Evolutionary conservation across 2,888 invertebrate genomes (phyloP).

Genomic region (Drosophila mettleri): DNA sequence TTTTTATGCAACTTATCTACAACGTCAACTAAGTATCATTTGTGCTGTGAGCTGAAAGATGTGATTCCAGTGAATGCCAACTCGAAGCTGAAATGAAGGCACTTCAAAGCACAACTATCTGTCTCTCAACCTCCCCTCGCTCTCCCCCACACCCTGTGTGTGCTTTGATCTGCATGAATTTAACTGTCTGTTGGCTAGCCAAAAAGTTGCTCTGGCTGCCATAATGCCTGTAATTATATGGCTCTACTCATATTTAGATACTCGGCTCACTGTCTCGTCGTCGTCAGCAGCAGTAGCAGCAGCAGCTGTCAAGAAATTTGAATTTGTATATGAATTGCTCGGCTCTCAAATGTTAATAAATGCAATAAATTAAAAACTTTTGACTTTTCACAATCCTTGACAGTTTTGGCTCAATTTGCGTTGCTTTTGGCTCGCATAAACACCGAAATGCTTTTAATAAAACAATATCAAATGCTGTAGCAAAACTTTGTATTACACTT

Average conservation of each 20-base stretch:
- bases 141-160: constrained; percentile 12
- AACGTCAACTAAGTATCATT: constrained; percentile 68
- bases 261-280: constrained; percentile 39
- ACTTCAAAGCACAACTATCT: constrained; percentile 66
- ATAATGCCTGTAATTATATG: constrained; percentile 63
- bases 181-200: constrained; percentile 40
- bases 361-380: constrained; percentile 9
- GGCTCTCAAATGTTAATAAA: constrained; percentile 17
- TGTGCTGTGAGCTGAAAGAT: constrained; percentile 72
- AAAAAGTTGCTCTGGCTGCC: constrained; percentile 58
- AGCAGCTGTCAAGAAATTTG: constrained; percentile 43
- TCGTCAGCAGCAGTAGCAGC: too few species aligned
- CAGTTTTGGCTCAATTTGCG: constrained; percentile 3
- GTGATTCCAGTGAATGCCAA: constrained; percentile 74
- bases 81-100: constrained; percentile 72
- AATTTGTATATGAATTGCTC: constrained; percentile 27
- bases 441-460: constrained; percentile 12
- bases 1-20: constrained; percentile 9
- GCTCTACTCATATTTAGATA: constrained; percentile 53
- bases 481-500: constrained; percentile 2
- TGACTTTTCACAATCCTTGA: constrained; percentile 4
- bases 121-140: not conserved
- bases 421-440: not conserved
- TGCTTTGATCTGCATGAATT: constrained; percentile 67
- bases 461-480: not conserved